Evolutionary conservation across 2,888 invertebrate species (phyloP), one percentile per base, ranked within the genome.

Genomic region (Agrenia bidenticulata): DNA sequence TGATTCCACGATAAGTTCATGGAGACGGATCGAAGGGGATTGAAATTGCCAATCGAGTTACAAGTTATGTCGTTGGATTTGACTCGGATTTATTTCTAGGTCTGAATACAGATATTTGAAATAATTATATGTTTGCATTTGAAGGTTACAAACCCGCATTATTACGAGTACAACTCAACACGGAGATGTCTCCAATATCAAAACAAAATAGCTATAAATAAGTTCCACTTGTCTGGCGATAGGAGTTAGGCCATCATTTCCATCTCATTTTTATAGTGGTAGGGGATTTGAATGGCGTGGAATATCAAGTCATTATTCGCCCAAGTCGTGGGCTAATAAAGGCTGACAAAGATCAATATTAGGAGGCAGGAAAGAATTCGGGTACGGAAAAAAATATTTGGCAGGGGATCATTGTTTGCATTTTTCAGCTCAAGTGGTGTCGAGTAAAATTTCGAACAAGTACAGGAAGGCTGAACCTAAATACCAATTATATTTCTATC

Each of bases 311-410:
- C 45, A 45, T 19, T 45, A 19, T 45, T 45, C 45, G n/a, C 19
- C 19, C 45, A 45, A 45, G 45, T 45, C 45, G 45, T 45, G n/a
- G 45, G 15, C 45, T 27, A 23, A 58, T 58, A 58, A 58, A 58
- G 26, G 49, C 17, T 58, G 58, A 58, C 58, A 58, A 26, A 58
- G 27, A 42, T 58, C 58, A 58, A 58, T 58, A 45, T 26, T 45
- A 26, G 24, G 27, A 58, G 42, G 45, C n/a, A 49, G 19, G 27
- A 26, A 58, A 45, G 45, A 49, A 49, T 58, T 45, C 27, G n/a
- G n/a, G 17, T 41, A 5, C 2, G 4, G 19, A 45, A 58, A 58
- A 57, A 58, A 58, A 57, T 57, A 42, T 26, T 58, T 58, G 45
- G 58, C 45, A 42, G 45, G 17, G 45, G 19, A 45, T 26, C 49